Percentiles rank a stretch among this genome's conserved stretches.
These are phyloP conservation scores for Helicoverpa armigera DNA, from an alignment of 1,140 invertebrate species.

Conservation along the genomic window DNA sequence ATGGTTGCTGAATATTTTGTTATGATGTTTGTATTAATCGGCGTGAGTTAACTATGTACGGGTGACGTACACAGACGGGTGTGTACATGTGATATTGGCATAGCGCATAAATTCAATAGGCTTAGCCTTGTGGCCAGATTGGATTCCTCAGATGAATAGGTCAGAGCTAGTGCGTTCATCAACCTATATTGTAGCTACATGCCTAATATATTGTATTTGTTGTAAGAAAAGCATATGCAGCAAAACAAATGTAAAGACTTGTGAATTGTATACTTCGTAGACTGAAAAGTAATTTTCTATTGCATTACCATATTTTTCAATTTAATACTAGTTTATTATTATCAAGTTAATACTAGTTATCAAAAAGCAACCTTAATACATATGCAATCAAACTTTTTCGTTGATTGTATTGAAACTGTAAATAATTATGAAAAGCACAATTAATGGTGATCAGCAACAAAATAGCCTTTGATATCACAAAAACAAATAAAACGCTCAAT, in stretches of 20 bases:
- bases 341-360: too few relatives aligned
- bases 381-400: too few relatives aligned
- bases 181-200: not conserved
- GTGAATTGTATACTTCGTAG: too few relatives aligned
- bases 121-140: conserved; percentile 41
- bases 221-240: too few relatives aligned
- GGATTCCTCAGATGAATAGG: conserved; percentile 43
- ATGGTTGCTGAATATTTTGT: too few relatives aligned
- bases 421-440: too few relatives aligned
- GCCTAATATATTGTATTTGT: not conserved
- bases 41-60: not conserved
- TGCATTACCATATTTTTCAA: too few relatives aligned
- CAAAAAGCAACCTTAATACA: too few relatives aligned
- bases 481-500: not conserved
- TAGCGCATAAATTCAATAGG: conserved; percentile 34
- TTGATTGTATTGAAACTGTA: too few relatives aligned
- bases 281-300: too few relatives aligned
- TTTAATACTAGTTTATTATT: too few relatives aligned
- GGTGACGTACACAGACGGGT: not conserved
- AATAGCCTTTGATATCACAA: not conserved
- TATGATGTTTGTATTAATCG: not conserved
- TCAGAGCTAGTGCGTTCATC: not conserved
- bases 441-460: not conserved
- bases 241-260: too few relatives aligned
- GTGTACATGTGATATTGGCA: conserved; percentile 26